Percentiles rank a stretch among this genome's conserved stretches.
Evolutionary conservation across 2,113 vertebrate species (phyloP).

Genomic region (Prionailurus viverrinus): DNA sequence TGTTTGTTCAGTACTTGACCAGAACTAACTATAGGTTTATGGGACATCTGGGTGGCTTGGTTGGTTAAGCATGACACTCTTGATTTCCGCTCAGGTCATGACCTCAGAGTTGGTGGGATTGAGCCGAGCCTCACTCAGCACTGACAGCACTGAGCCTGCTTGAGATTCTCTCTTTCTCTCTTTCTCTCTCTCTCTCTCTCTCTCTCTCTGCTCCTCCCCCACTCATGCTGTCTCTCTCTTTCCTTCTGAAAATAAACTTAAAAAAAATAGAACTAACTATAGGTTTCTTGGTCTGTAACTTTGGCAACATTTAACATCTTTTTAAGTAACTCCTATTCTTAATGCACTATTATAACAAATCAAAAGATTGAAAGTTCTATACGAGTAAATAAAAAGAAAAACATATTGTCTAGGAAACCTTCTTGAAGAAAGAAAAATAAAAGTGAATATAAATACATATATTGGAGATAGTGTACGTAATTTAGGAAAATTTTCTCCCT

Average conservation of each 20-base stretch:
- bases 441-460: background rate
- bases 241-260: no score
- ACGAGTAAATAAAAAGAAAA: background rate
- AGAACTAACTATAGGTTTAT: background rate
- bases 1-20: background rate
- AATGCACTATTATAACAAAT: background rate
- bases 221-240: no score
- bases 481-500: background rate
- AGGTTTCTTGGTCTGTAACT: background rate
- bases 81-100: no score
- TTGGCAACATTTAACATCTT: background rate
- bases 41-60: no score
- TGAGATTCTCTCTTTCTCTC: no score
- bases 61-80: no score
- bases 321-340: background rate
- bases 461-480: background rate
- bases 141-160: no score
- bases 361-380: background rate
- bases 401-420: background rate
- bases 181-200: no score
- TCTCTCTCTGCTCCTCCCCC: no score
- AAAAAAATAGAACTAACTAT: background rate
- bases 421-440: background rate
- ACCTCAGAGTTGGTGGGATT: no score
- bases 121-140: no score